phyloP scores from a whole-genome alignment of 2,113 vertebrate genomes.

The Trematocara zebra region DNA sequence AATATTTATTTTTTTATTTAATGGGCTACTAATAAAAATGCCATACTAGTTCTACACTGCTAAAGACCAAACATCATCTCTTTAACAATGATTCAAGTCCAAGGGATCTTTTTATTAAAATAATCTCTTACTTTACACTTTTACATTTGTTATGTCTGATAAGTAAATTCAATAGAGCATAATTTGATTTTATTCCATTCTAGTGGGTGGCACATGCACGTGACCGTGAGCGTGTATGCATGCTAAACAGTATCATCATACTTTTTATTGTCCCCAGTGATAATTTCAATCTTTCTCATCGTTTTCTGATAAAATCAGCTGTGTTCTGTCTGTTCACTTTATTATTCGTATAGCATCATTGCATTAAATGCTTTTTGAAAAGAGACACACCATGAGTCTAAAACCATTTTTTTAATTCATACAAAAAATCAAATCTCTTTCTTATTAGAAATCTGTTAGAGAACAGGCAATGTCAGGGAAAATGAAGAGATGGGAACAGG shows the following conservation, averaged over 20 bases:
- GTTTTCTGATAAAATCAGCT: not conserved
- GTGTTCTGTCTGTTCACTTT: not conserved
- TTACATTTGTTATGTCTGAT: not conserved
- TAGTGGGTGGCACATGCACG: not conserved
- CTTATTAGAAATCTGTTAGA: not conserved
- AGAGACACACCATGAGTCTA: accelerated
- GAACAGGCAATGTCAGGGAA: not conserved
- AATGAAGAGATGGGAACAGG: not conserved
- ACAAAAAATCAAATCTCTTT: not conserved
- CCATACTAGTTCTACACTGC: not conserved
- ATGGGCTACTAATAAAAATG: not conserved
- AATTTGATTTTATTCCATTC: not conserved
- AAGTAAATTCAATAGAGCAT: not conserved
- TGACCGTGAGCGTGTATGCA: not conserved
- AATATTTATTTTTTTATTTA: not conserved
- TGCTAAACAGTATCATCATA: not conserved
- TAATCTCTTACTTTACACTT: not conserved
- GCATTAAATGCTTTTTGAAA: not conserved
- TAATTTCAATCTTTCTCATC: not conserved
- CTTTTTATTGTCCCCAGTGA: not conserved
- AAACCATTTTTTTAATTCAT: not conserved
- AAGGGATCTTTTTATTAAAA: not conserved
- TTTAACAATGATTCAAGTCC: not conserved
- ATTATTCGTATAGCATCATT: not conserved
- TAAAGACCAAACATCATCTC: not conserved